Evolutionary conservation across 2,113 vertebrate species (phyloP).

Genomic region (Semnornis frantzii): DNA sequence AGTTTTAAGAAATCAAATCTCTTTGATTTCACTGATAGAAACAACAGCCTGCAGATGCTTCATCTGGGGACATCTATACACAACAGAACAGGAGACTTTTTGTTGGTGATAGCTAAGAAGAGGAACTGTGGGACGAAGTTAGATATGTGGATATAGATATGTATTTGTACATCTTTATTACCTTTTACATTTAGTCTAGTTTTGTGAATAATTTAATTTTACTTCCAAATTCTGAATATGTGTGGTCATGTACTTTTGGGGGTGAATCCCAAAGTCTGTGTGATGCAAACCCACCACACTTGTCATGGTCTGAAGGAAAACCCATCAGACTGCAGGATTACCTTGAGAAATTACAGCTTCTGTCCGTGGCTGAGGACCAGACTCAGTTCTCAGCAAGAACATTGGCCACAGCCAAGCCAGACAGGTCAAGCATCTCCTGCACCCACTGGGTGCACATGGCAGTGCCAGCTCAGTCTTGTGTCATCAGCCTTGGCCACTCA

Average conservation of each 20-base stretch:
- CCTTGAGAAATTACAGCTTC: background rate
- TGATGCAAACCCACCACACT: background rate
- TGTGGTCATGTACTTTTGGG: too few relatives aligned
- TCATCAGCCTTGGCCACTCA: background rate
- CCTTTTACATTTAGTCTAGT: too few relatives aligned
- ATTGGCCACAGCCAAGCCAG: background rate
- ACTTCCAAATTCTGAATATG: too few relatives aligned
- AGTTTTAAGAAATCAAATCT: background rate
- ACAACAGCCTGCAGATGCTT: background rate
- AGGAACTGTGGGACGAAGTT: background rate
- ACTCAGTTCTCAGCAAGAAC: background rate
- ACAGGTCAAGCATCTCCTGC: accelerated
- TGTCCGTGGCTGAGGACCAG: background rate
- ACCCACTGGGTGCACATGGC: background rate
- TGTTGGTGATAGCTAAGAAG: background rate
- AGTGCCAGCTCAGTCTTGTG: background rate
- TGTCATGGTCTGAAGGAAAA: background rate
- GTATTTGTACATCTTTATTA: too few relatives aligned
- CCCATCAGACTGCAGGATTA: background rate
- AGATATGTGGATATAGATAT: too few relatives aligned
- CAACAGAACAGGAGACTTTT: background rate
- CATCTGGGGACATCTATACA: background rate
- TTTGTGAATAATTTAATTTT: too few relatives aligned
- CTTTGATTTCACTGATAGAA: background rate
- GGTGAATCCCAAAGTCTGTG: too few relatives aligned